Percentiles rank a stretch among this genome's conserved stretches.
These are phyloP conservation scores for Drosophila multiciliata DNA, from an alignment of 2,888 invertebrate species.

Conservation along the genomic window DNA sequence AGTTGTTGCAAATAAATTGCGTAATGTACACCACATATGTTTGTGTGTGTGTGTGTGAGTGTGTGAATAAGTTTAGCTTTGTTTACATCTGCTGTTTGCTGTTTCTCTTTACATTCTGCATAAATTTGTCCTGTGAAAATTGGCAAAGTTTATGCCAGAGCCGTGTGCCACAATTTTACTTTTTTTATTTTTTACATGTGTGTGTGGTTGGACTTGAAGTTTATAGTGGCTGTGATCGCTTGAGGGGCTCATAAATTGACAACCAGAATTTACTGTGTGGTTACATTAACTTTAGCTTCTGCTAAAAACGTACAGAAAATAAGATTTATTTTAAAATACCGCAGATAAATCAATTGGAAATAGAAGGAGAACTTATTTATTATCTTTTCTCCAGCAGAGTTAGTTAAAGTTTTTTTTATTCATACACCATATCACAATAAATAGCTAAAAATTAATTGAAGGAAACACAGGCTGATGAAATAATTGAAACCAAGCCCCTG, in stretches of 20 bases:
- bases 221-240: slow-evolving; percentile 48
- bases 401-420: neutral
- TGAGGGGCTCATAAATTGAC: slow-evolving; percentile 33
- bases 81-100: slow-evolving; percentile 25
- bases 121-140: slow-evolving; percentile 70
- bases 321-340: neutral
- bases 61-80: slow-evolving; percentile 24
- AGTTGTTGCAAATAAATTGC: slow-evolving; percentile 47
- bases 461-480: neutral
- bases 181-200: slow-evolving; percentile 6
- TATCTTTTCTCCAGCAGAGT: neutral
- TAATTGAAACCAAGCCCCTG: neutral
- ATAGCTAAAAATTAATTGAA: neutral
- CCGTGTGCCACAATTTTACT: slow-evolving; percentile 1
- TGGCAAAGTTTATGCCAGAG: slow-evolving; percentile 65
- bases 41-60: slow-evolving; percentile 5
- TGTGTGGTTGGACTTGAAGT: slow-evolving; percentile 42
- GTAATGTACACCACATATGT: slow-evolving; percentile 19
- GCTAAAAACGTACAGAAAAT: neutral
- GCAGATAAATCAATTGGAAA: neutral
- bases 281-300: slow-evolving; percentile 8
- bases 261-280: slow-evolving; percentile 11
- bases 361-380: neutral
- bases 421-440: neutral
- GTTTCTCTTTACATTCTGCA: slow-evolving; percentile 56